Base-by-base conservation (phyloP, 2,797 vertebrate genomes). In the Selene dorsalis region DNA sequence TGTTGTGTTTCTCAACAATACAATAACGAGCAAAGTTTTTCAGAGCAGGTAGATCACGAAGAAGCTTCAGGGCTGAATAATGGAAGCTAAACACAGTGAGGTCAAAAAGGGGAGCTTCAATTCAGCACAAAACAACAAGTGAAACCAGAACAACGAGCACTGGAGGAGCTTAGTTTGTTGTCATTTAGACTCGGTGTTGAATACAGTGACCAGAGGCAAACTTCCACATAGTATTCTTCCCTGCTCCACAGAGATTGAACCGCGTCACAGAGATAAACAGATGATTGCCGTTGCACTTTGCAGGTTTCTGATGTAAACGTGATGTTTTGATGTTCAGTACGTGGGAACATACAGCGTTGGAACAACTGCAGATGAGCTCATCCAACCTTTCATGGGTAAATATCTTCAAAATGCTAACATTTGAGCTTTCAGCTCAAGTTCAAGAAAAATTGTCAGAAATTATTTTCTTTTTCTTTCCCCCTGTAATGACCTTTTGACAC, bases 241-340 rank as follows among this genome's bases (percentile, higher is more conserved):
- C 0, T 8, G 0, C 1, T 61, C 61, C 61, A 39, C n/a, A 14
- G 55, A 68, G 67, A 71, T 57, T 48, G 67, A 68, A 35, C 22
- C 30, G 4, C 64, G 50, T 76, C 68, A 69, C 64, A 20, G 55
- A 52, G 58, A 87, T 72, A 55, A 79, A 77, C 66, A 74, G 24
- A 45, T 12, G 61, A 57, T 7, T 47, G 43, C 41, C 60, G 47
- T 10, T 69, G 47, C 26, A 38, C 62, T 39, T 6, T 64, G 64
- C 50, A 20, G 61, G 57, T 71, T 62, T 48, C 58, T 41, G 11
- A 63, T 56, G 73, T 56, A 65, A 65, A 69, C 1, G 0, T 53
- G 58, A 10, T 38, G 18, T n/a, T 26, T 5, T 53, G 58, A 10
- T 38, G 18, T n/a, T 26, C 16, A 3, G 13, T 11, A 28, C 30